phyloP scores from a whole-genome alignment of 1,140 invertebrate genomes.

The Kradibia gibbosae region DNA sequence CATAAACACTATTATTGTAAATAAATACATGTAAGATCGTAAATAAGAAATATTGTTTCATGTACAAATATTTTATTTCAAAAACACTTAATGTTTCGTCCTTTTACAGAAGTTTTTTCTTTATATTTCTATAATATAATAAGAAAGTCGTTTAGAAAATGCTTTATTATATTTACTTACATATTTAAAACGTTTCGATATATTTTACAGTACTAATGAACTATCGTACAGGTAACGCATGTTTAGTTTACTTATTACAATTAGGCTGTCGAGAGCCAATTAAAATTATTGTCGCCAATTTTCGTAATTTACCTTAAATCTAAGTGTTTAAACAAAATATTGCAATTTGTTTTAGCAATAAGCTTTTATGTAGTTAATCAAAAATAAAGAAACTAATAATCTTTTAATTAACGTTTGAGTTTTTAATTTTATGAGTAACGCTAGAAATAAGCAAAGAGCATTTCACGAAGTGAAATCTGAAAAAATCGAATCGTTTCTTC shows the following conservation, averaged over 20 bases:
- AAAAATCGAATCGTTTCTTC: background rate
- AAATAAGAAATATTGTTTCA: slow-evolving; percentile 6
- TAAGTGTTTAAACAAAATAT: slow-evolving; percentile 34
- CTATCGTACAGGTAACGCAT: slow-evolving; percentile 50
- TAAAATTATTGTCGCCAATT: slow-evolving; percentile 46
- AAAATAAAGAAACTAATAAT: slow-evolving; percentile 13
- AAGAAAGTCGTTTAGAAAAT: slow-evolving; percentile 27
- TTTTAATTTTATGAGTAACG: slow-evolving; percentile 6
- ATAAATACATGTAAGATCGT: no score
- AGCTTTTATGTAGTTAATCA: slow-evolving; percentile 17
- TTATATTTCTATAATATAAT: slow-evolving; percentile 27
- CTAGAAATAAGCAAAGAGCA: background rate
- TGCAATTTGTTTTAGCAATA: slow-evolving; percentile 19
- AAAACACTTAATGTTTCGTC: slow-evolving; percentile 30
- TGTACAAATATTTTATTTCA: slow-evolving; percentile 45
- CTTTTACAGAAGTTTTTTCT: slow-evolving; percentile 9
- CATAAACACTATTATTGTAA: no score
- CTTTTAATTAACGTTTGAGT: background rate
- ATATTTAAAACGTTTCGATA: slow-evolving; percentile 25
- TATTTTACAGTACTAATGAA: slow-evolving; percentile 50
- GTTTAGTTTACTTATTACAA: slow-evolving; percentile 40
- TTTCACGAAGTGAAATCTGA: background rate
- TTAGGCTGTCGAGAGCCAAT: slow-evolving; percentile 31
- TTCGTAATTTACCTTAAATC: slow-evolving; percentile 46
- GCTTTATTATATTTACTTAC: slow-evolving; percentile 32